A percentile compares a stretch with the other conserved stretches of the same genome.
Evolutionary conservation across 1,140 invertebrate genomes (phyloP).

Genomic region (Brachionus rubens): DNA sequence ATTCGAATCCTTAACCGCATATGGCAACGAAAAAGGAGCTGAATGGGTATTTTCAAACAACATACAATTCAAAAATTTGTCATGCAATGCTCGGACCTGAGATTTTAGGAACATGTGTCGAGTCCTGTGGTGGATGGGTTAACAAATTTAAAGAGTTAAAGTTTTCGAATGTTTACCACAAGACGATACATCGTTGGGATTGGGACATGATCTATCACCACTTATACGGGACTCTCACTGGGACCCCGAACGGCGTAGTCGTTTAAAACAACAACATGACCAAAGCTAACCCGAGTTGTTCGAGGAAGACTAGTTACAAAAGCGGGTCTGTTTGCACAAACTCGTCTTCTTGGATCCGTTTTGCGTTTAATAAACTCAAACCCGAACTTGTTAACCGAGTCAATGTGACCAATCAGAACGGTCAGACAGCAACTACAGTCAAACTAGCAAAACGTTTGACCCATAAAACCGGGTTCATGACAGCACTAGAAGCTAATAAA

Average conservation of each 20-base stretch:
- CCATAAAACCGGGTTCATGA: neutral
- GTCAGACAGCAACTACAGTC: neutral
- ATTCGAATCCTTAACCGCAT: slow-evolving; percentile 48
- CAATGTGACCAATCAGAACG: neutral
- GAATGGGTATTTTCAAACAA: slow-evolving; percentile 53
- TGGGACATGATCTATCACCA: slow-evolving; percentile 24
- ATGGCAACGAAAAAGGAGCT: slow-evolving; percentile 48
- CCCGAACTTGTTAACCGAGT: neutral
- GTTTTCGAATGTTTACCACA: neutral
- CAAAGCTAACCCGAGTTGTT: neutral
- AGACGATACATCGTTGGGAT: slow-evolving; percentile 9
- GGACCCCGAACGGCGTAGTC: neutral
- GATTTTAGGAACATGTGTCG: slow-evolving; percentile 37
- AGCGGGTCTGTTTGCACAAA: neutral
- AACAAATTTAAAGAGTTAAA: neutral
- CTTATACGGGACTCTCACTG: slow-evolving; percentile 14
- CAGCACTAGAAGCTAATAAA: slow-evolving; percentile 7
- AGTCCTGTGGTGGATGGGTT: slow-evolving; percentile 42
- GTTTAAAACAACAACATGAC: slow-evolving; percentile 43
- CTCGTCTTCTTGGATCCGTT: slow-evolving; percentile 11
- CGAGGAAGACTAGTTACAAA: neutral
- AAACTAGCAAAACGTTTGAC: slow-evolving; percentile 11
- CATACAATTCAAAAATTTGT: slow-evolving; percentile 52
- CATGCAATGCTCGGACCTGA: slow-evolving; percentile 4
- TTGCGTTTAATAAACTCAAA: neutral